A percentile compares a stretch with the other conserved stretches of the same genome.
phyloP scores from a whole-genome alignment of 2,113 vertebrate species.

The Atractosteus spatula region DNA sequence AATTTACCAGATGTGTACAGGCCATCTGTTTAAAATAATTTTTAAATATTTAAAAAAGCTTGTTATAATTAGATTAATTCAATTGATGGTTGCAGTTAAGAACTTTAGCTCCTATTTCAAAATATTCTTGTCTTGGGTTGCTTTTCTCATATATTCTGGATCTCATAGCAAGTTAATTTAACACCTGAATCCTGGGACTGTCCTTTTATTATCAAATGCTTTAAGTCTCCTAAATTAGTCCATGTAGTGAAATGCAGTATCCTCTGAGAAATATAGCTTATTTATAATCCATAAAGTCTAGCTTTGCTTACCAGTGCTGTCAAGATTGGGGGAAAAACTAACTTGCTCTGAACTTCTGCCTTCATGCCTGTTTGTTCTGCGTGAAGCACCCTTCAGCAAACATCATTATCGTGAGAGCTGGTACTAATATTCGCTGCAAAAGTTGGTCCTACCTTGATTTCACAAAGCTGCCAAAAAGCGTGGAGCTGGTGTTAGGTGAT shows the following conservation, averaged over 20 bases:
- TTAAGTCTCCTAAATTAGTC: constrained; percentile 28
- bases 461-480: not conserved
- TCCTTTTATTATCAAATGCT: constrained; percentile 41
- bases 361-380: too few species aligned
- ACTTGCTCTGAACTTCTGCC: too few species aligned
- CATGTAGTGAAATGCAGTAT: constrained; percentile 3
- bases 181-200: constrained; percentile 21
- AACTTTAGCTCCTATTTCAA: constrained; percentile 14
- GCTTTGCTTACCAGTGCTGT: too few species aligned
- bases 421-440: not conserved
- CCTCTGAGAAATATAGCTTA: not conserved
- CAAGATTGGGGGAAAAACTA: too few species aligned
- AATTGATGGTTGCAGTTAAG: constrained; percentile 27
- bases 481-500: not conserved
- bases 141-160: not conserved
- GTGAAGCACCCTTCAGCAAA: not conserved
- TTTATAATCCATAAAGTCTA: too few species aligned
- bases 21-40: constrained; percentile 59
- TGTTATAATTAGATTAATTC: constrained; percentile 38
- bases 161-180: constrained; percentile 18
- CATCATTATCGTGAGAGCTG: not conserved
- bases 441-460: not conserved
- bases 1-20: constrained; percentile 67
- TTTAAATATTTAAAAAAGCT: constrained; percentile 68
- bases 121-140: constrained; percentile 30